Evolutionary conservation across 1,140 invertebrate species (phyloP).

Genomic region (Galleria mellonella): DNA sequence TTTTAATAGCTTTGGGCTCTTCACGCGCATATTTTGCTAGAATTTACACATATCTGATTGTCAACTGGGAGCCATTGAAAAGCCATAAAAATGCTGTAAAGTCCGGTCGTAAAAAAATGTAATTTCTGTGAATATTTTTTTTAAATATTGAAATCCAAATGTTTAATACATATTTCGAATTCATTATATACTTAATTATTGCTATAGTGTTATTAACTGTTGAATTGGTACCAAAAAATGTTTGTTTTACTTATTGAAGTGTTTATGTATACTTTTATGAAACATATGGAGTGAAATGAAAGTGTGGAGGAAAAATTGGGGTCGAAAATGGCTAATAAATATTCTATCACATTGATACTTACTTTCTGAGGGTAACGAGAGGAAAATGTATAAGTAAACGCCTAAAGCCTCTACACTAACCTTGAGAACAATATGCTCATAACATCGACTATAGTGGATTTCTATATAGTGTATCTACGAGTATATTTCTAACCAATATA

Average conservation of each 20-base stretch:
- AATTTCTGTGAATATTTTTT: slow-evolving; percentile 38
- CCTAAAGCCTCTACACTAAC: too few relatives aligned
- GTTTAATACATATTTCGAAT: neutral
- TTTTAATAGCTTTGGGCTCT: slow-evolving; percentile 46
- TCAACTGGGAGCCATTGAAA: slow-evolving; percentile 60
- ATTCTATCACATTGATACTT: too few relatives aligned
- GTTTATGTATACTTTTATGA: too few relatives aligned
- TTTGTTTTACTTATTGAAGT: neutral
- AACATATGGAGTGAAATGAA: too few relatives aligned
- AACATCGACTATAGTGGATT: too few relatives aligned
- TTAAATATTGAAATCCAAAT: slow-evolving; percentile 1
- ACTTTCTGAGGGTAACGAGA: too few relatives aligned
- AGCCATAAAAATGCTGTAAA: slow-evolving; percentile 66
- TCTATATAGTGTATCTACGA: too few relatives aligned
- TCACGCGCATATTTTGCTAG: slow-evolving; percentile 57
- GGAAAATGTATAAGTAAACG: too few relatives aligned
- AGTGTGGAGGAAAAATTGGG: too few relatives aligned
- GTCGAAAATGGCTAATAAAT: too few relatives aligned
- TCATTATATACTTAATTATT: neutral
- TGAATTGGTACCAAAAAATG: neutral
- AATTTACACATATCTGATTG: slow-evolving; percentile 56
- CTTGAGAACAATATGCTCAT: too few relatives aligned
- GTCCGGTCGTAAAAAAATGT: slow-evolving; percentile 63
- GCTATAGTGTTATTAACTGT: neutral
- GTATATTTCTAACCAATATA: too few relatives aligned